Conservation (phyloP, 2,113 vertebrate species). For the Gymnogyps californianus region DNA sequence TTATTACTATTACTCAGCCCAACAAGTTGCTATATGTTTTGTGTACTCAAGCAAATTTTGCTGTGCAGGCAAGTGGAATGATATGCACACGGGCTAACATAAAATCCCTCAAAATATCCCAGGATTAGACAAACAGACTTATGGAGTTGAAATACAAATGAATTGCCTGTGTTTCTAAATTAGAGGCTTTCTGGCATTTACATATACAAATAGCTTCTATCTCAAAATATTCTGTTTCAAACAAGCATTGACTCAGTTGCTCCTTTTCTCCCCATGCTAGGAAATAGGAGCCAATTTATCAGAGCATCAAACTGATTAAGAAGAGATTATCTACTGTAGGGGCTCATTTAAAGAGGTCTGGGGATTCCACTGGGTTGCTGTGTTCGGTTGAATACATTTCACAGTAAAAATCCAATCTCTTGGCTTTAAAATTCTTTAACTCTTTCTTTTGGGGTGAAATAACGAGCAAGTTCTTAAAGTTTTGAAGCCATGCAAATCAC, state of each 20-base stretch:
- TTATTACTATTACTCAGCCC: conserved; percentile 62
- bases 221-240: conserved; percentile 10
- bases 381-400: not conserved
- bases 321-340: conserved; percentile 19
- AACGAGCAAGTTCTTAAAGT: not conserved
- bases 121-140: conserved; percentile 16
- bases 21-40: conserved; percentile 69
- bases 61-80: conserved; percentile 35
- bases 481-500: not conserved
- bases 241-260: not conserved
- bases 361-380: not conserved
- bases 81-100: not conserved
- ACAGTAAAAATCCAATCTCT: not conserved
- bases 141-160: not conserved
- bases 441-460: not conserved
- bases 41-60: conserved; percentile 44
- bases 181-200: not conserved
- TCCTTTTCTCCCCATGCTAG: not conserved
- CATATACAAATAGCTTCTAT: not conserved
- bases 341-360: not conserved
- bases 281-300: not conserved
- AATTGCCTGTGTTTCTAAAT: not conserved
- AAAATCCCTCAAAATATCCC: conserved; percentile 22
- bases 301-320: conserved; percentile 42
- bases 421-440: not conserved